phyloP scores from a whole-genome alignment of 2,113 vertebrate species.

The Meriones unguiculatus region DNA sequence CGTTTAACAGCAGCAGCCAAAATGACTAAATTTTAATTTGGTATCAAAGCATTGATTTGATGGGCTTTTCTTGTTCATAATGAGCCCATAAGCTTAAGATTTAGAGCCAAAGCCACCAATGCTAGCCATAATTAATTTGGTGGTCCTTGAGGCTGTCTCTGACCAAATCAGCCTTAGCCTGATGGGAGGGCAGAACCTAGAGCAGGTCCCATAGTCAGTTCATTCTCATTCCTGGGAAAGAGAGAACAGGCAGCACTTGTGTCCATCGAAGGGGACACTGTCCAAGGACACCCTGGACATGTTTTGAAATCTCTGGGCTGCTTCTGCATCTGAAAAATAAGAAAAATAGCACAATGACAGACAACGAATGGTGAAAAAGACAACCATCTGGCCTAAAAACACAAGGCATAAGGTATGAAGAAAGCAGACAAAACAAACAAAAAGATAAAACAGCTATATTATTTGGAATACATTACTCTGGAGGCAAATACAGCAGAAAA shows the following conservation, averaged over 20 bases:
- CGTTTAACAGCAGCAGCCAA: constrained; percentile 64
- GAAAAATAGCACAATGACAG: constrained; percentile 83
- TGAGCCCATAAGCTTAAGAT: constrained; percentile 59
- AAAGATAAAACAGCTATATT: constrained; percentile 68
- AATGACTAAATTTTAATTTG: constrained; percentile 68
- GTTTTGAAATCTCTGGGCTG: constrained; percentile 82
- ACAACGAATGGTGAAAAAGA: constrained; percentile 77
- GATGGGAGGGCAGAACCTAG: constrained; percentile 69
- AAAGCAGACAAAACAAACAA: constrained; percentile 69
- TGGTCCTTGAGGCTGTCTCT: constrained; percentile 50
- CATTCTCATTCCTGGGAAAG: constrained; percentile 80
- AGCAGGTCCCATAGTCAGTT: constrained; percentile 76
- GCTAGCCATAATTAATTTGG: constrained; percentile 66
- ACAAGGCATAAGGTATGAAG: constrained; percentile 72
- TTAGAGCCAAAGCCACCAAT: constrained; percentile 64
- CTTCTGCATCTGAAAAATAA: constrained; percentile 85
- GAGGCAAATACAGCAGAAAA: constrained; percentile 66
- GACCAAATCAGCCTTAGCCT: constrained; percentile 64
- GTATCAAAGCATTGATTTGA: constrained; percentile 55
- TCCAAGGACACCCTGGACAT: constrained; percentile 78
- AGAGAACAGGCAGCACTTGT: constrained; percentile 80
- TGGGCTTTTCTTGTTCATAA: constrained; percentile 55
- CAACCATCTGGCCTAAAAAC: constrained; percentile 71
- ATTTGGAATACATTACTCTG: constrained; percentile 65
- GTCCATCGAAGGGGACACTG: constrained; percentile 80